Conservation (phyloP, 2,797 vertebrate species). For the Anguilla anguilla region DNA sequence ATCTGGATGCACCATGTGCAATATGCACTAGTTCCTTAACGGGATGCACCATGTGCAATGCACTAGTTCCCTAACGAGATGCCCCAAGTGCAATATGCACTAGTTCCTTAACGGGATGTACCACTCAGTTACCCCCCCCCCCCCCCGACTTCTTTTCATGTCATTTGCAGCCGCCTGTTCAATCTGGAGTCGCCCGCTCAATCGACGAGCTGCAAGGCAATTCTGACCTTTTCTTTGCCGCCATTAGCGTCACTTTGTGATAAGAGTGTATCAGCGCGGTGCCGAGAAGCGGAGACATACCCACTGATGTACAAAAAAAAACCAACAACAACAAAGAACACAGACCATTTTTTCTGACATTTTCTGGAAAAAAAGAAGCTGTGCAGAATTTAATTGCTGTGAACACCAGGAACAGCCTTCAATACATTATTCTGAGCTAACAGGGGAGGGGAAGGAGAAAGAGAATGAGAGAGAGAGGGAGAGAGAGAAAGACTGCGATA, state of each 20-base stretch:
- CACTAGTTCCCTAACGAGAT: too few species aligned
- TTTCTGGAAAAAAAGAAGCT: neutral
- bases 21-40: too few species aligned
- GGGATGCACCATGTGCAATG: too few species aligned
- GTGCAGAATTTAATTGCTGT: neutral
- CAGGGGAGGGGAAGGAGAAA: slow-evolving; percentile 23
- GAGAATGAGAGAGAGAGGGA: slow-evolving; percentile 10
- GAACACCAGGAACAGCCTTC: neutral
- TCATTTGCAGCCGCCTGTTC: neutral
- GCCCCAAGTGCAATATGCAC: too few species aligned
- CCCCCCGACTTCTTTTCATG: too few species aligned
- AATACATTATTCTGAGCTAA: neutral
- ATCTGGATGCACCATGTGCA: too few species aligned
- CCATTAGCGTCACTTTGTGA: neutral
- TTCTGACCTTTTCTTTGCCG: neutral
- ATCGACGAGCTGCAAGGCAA: neutral
- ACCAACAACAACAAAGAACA: neutral
- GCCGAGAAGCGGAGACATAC: neutral
- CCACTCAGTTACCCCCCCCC: too few species aligned
- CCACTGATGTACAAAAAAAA: neutral
- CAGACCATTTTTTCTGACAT: neutral
- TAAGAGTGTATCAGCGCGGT: neutral
- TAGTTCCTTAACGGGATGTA: too few species aligned
- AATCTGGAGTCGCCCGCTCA: neutral
- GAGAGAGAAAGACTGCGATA: neutral